Percentiles rank a stretch among this genome's conserved stretches.
These are phyloP conservation scores for Eupsilia transversa DNA, from an alignment of 2,888 invertebrate genomes.

Conservation along the genomic window DNA sequence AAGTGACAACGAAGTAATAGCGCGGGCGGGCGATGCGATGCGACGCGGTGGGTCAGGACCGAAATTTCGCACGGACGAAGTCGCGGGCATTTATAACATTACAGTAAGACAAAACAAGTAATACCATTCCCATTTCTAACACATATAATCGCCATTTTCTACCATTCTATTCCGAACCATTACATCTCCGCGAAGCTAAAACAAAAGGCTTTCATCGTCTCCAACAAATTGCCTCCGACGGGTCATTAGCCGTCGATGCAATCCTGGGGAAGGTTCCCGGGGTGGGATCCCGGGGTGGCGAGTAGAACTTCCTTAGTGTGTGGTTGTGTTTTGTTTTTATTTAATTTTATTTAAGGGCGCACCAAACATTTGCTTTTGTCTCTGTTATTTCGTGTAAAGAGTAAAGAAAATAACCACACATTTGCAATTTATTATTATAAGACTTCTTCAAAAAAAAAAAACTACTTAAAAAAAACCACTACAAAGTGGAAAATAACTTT, in stretches of 20 bases:
- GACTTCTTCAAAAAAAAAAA: too few species aligned
- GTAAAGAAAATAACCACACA: too few species aligned
- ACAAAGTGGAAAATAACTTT: too few species aligned
- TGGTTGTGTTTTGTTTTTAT: neutral
- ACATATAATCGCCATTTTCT: slow-evolving; percentile 9
- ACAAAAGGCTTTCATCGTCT: slow-evolving; percentile 39
- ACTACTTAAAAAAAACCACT: too few species aligned
- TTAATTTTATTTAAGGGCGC: too few species aligned
- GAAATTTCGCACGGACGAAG: too few species aligned
- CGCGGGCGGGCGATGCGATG: too few species aligned
- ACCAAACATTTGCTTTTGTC: too few species aligned
- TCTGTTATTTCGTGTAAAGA: too few species aligned
- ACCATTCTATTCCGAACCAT: slow-evolving; percentile 21
- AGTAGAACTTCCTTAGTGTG: slow-evolving; percentile 1
- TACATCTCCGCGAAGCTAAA: slow-evolving; percentile 22
- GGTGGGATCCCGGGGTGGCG: neutral
- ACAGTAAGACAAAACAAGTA: slow-evolving; percentile 2
- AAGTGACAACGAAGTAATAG: too few species aligned
- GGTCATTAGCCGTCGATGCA: slow-evolving; percentile 43
- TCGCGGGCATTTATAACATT: neutral
- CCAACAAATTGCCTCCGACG: slow-evolving; percentile 40
- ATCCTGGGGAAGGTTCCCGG: slow-evolving; percentile 37
- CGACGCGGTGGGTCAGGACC: too few species aligned
- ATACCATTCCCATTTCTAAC: neutral
- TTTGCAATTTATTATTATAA: too few species aligned